Percentiles rank a stretch among this genome's conserved stretches.
phyloP scores from a whole-genome alignment of 2,797 vertebrate species.

The Rallus crepitans region DNA sequence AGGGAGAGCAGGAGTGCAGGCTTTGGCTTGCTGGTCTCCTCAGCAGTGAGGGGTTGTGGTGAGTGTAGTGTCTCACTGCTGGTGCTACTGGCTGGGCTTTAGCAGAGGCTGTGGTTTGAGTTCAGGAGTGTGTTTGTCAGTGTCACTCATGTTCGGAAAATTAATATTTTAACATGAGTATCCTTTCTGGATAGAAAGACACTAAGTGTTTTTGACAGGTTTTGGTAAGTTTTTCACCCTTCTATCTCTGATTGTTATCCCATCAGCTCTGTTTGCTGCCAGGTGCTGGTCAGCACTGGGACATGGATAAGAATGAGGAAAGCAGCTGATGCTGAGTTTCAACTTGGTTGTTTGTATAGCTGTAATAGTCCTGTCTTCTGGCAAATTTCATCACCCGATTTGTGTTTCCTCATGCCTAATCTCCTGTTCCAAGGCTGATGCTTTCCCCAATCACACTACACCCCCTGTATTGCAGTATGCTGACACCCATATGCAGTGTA shows the following conservation, averaged over 20 bases:
- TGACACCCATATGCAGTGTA: not conserved
- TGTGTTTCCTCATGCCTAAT: not conserved
- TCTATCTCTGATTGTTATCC: not conserved
- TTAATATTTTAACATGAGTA: not conserved
- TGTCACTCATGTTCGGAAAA: not conserved
- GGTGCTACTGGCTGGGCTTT: not conserved
- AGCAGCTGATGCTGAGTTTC: not conserved
- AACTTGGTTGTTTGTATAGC: not conserved
- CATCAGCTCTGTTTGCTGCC: not conserved
- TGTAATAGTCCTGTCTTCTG: not conserved
- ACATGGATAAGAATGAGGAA: not conserved
- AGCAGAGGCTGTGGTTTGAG: not conserved
- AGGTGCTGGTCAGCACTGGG: not conserved
- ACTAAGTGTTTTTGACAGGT: not conserved
- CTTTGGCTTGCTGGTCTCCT: not conserved
- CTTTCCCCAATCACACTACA: not conserved
- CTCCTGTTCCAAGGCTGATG: not conserved
- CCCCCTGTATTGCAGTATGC: not conserved
- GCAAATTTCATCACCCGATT: not conserved
- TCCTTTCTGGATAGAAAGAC: not conserved
- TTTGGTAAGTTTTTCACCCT: not conserved
- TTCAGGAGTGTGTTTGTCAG: fast-evolving
- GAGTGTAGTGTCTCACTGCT: not conserved
- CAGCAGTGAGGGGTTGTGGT: not conserved
- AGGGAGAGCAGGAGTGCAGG: fast-evolving